phyloP scores from a whole-genome alignment of 2,113 vertebrate genomes.

The Albula glossodonta region DNA sequence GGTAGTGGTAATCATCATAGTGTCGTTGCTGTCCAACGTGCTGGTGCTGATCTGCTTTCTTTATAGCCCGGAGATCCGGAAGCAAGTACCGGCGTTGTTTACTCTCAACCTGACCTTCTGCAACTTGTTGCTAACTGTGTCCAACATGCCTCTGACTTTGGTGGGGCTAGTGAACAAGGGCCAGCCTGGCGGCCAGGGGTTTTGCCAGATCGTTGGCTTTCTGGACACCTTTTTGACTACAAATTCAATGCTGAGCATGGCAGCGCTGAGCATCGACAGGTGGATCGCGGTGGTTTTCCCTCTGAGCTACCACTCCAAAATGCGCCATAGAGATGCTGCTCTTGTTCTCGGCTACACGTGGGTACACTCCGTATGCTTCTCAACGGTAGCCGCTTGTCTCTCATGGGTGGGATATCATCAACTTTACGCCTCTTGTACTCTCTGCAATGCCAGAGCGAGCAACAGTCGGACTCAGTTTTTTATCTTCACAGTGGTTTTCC shows the following conservation, averaged over 20 bases:
- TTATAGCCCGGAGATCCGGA: constrained; percentile 89
- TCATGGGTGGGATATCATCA: constrained; percentile 95
- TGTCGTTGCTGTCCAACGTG: constrained; percentile 94
- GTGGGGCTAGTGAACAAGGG: constrained; percentile 81
- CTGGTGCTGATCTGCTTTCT: constrained; percentile 96
- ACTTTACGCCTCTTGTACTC: constrained; percentile 92
- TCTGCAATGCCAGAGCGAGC: constrained; percentile 72
- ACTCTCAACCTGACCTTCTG: constrained; percentile 96
- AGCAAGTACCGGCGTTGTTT: constrained; percentile 92
- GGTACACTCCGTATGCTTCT: constrained; percentile 90
- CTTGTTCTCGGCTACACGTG: constrained; percentile 92
- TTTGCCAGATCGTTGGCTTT: constrained; percentile 87
- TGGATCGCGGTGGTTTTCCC: constrained; percentile 97
- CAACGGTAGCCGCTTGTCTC: constrained; percentile 80
- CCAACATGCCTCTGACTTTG: constrained; percentile 95
- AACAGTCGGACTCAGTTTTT: constrained; percentile 81
- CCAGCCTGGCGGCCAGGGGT: constrained; percentile 75
- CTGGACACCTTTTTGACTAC: constrained; percentile 94
- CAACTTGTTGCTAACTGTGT: constrained; percentile 91
- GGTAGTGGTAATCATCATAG: constrained; percentile 81
- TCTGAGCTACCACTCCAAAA: constrained; percentile 91
- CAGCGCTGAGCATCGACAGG: constrained; percentile 93
- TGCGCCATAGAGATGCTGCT: constrained; percentile 88
- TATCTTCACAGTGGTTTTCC: constrained; percentile 85
- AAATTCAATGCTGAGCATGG: constrained; percentile 97